Conservation (phyloP, 1,140 invertebrate genomes). For the Nebria ingens region DNA sequence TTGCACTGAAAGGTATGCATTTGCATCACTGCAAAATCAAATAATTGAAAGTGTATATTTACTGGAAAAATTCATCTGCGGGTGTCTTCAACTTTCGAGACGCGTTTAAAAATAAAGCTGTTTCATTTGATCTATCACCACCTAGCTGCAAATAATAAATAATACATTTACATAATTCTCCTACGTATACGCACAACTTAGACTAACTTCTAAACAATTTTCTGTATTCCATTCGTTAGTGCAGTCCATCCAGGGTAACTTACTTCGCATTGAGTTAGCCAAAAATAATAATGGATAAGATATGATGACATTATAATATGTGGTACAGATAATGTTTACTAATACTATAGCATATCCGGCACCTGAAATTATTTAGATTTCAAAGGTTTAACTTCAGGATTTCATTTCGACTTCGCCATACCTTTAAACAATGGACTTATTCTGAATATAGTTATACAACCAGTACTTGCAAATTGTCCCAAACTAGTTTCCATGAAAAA, state of each 20-base stretch:
- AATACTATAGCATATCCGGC: conserved; percentile 73
- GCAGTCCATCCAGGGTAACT: conserved; percentile 80
- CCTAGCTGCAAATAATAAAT: conserved; percentile 26
- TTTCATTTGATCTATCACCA: no score
- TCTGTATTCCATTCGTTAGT: conserved; percentile 81
- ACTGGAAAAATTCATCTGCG: conserved; percentile 81
- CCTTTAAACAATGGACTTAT: conserved; percentile 81
- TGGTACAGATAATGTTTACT: conserved; percentile 79
- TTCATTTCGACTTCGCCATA: no score
- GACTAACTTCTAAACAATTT: conserved; percentile 49
- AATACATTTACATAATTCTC: conserved; percentile 1
- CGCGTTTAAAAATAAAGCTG: no score
- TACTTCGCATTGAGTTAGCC: conserved; percentile 51
- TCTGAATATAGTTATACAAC: conserved; percentile 67
- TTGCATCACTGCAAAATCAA: not conserved
- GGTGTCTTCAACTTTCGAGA: conserved; percentile 45
- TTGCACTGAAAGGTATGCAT: not conserved
- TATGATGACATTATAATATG: conserved; percentile 91
- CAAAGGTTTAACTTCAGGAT: conserved; percentile 11
- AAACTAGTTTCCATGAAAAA: conserved; percentile 84
- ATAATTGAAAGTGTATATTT: conserved; percentile 36
- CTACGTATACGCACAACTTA: conserved; percentile 10
- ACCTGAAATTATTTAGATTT: conserved; percentile 44
- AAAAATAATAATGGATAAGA: conserved; percentile 84
- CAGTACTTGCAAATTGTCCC: conserved; percentile 73